Evolutionary conservation across 2,113 vertebrate genomes (phyloP), one percentile per base, ranked within the genome.

Genomic region (Camelus bactrianus): DNA sequence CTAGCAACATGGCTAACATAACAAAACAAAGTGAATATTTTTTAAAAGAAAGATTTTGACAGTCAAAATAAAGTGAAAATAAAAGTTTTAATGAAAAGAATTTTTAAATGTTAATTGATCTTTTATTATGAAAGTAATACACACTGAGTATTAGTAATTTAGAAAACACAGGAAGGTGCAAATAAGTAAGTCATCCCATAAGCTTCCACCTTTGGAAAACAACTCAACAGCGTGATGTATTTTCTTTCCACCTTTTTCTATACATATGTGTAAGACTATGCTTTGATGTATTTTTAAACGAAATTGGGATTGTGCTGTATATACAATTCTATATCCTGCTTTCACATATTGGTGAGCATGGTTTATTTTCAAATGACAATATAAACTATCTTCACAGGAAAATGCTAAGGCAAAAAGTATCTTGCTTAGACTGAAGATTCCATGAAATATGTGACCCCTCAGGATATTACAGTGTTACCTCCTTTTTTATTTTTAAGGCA

Each of bases 351-450:
- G 4, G 17, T 32, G 69, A 93, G 35, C 22, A 86, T 67, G 84
- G 93, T 60, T 42, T 54, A 82, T 76, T 89, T 89, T 92, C 87
- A 89, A 73, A 79, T 75, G 42, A 95, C n/a, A 62, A 30, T 54
- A 85, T 8, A 75, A 69, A 84, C 24, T 28, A 84, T 75, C 26
- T 46, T 84, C n/a, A 75, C 58, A 52, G 42, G 70, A 95, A 72
- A 97, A 89, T 72, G 52, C 50, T 80, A 69, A 85, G 72, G 28
- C n/a, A 96, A 73, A 67, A 84, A 77, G n/a, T 26, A 65, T 38
- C 30, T 91, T 65, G n/a, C 64, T 75, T 50, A 20, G 6, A 81
- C 2, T 35, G 20, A 73, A 88, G 35, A 67, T 38, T 35, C 24
- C 30, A 48, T 6, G 60, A 46, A 81, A 90, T 13, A 42, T 20